These are phyloP conservation scores for Paramisgurnus dabryanus DNA, from an alignment of 2,113 vertebrate species.

Conservation along the genomic window DNA sequence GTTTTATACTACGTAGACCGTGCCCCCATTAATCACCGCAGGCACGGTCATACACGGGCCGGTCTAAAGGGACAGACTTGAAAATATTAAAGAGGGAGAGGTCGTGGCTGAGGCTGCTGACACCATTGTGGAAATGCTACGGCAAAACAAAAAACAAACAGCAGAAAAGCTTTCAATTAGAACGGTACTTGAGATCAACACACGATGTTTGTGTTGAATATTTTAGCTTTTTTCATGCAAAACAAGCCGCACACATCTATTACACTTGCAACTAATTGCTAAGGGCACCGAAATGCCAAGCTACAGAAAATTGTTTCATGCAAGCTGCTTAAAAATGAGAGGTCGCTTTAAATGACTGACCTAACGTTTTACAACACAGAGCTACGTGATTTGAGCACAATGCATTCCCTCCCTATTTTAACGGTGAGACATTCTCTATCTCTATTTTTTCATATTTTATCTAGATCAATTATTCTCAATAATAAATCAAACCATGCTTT, in stretches of 20 bases:
- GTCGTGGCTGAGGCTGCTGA: constrained; percentile 16
- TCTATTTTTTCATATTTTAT: background rate
- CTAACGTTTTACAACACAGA: background rate
- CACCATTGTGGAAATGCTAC: background rate
- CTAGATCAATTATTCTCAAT: background rate
- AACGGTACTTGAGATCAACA: background rate
- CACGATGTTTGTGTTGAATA: background rate
- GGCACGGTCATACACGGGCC: constrained; percentile 52
- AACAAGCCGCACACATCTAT: constrained; percentile 24
- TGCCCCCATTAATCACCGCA: constrained; percentile 70
- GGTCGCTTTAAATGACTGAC: constrained; percentile 18
- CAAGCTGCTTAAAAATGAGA: background rate
- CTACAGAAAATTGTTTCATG: background rate
- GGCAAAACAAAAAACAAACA: background rate
- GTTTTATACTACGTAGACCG: constrained; percentile 48
- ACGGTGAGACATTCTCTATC: background rate
- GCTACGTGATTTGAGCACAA: background rate
- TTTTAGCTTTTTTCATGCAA: constrained; percentile 2
- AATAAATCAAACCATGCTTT: background rate
- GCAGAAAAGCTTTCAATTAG: background rate
- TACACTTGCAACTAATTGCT: constrained; percentile 15
- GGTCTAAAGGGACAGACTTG: constrained; percentile 56
- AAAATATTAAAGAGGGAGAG: constrained; percentile 29
- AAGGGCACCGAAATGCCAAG: background rate
- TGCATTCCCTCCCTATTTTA: background rate